Evolutionary conservation across 2,888 invertebrate species (phyloP).

Genomic region (Onchidella celtica): DNA sequence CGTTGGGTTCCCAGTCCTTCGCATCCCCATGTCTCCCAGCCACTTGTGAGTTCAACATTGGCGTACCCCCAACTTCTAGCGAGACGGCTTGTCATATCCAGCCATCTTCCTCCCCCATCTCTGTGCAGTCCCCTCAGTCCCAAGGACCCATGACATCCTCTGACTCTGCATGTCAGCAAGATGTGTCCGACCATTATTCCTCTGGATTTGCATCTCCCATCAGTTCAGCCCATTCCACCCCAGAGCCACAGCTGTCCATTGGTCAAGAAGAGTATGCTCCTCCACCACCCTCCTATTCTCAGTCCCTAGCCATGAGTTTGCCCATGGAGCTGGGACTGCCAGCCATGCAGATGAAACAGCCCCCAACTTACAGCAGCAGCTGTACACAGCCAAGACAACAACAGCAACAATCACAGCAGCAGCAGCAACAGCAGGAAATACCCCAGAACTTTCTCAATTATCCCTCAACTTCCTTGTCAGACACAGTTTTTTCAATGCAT

Average conservation of each 20-base stretch:
- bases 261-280: slow-evolving; percentile 60
- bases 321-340: slow-evolving; percentile 78
- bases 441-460: slow-evolving; percentile 48
- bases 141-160: slow-evolving; percentile 59
- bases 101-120: slow-evolving; percentile 59
- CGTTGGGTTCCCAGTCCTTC: slow-evolving; percentile 26
- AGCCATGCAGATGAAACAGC: slow-evolving; percentile 83
- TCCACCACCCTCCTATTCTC: slow-evolving; percentile 72
- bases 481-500: slow-evolving; percentile 54
- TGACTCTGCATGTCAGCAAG: slow-evolving; percentile 49
- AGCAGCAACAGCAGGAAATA: slow-evolving; percentile 52
- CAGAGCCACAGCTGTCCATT: slow-evolving; percentile 65
- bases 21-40: slow-evolving; percentile 40
- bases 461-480: slow-evolving; percentile 48
- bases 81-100: neutral
- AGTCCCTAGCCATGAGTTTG: slow-evolving; percentile 56
- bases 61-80: slow-evolving; percentile 24
- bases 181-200: slow-evolving; percentile 62
- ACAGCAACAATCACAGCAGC: slow-evolving; percentile 46
- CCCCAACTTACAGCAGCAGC: slow-evolving; percentile 85
- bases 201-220: slow-evolving; percentile 67
- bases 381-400: slow-evolving; percentile 56
- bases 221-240: slow-evolving; percentile 68
- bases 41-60: slow-evolving; percentile 49
- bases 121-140: slow-evolving; percentile 62